A percentile compares a stretch with the other conserved stretches of the same genome.
Conservation (phyloP, 2,888 invertebrate species). For the Diachrysia chrysitis region DNA sequence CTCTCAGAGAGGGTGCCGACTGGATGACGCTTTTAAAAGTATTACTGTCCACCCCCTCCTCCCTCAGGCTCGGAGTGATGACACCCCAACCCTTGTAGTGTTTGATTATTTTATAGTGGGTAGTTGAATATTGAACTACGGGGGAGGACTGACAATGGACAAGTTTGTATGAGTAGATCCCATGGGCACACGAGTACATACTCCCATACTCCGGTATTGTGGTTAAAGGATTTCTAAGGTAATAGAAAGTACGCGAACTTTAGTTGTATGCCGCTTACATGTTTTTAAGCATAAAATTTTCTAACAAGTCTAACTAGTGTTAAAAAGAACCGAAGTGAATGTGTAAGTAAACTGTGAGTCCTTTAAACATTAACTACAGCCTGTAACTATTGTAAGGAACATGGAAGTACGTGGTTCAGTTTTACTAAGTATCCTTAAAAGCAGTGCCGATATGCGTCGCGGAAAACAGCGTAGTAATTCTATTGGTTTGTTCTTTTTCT, state of each 20-base stretch:
- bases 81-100: constrained; percentile 71
- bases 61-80: constrained; percentile 48
- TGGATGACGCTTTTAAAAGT: constrained; percentile 86
- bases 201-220: constrained; percentile 13
- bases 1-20: constrained; percentile 73
- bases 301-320: not conserved
- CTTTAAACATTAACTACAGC: constrained; percentile 6
- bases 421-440: not conserved
- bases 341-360: constrained; percentile 5
- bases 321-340: not conserved
- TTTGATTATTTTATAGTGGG: constrained; percentile 75
- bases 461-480: not conserved
- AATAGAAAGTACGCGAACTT: not conserved
- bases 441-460: not conserved
- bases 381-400: not conserved
- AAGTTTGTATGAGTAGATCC: constrained; percentile 59
- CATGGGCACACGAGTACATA: constrained; percentile 23
- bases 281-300: constrained; percentile 8
- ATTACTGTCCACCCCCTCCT: constrained; percentile 77
- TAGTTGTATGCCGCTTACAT: not conserved
- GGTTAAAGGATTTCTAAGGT: constrained; percentile 28
- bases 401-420: not conserved
- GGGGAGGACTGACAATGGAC: constrained; percentile 55
- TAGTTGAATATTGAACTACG: constrained; percentile 70
- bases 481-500: not conserved